Conservation (phyloP, 2,113 vertebrate species). For the Scophthalmus maximus region DNA sequence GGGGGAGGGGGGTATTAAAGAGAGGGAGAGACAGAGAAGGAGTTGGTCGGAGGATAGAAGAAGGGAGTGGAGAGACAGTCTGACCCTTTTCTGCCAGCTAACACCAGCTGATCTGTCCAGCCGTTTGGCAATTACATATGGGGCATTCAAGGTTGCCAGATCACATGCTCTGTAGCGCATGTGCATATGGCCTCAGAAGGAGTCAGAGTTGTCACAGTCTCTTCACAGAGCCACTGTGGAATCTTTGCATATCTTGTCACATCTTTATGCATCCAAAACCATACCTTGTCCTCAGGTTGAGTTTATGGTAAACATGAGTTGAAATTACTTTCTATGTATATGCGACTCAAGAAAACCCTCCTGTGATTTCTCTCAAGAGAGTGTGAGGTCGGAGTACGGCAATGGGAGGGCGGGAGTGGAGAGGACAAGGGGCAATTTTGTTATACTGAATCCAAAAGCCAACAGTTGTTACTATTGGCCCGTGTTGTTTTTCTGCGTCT, state of each 20-base stretch:
- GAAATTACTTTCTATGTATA: slow-evolving; percentile 47
- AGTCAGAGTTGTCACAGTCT: slow-evolving; percentile 27
- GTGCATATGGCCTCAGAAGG: slow-evolving; percentile 31
- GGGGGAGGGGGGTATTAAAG: slow-evolving; percentile 42
- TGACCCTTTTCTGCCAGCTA: slow-evolving; percentile 74
- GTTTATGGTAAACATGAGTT: slow-evolving; percentile 44
- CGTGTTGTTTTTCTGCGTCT: slow-evolving; percentile 88
- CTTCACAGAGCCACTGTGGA: slow-evolving; percentile 6
- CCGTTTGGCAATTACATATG: slow-evolving; percentile 70
- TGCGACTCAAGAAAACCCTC: slow-evolving; percentile 55
- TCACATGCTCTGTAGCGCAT: slow-evolving; percentile 39
- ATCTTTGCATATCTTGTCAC: slow-evolving; percentile 31
- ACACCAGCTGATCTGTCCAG: slow-evolving; percentile 73
- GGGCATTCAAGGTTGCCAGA: slow-evolving; percentile 64
- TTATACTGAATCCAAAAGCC: slow-evolving; percentile 95
- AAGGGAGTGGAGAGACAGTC: slow-evolving; percentile 79
- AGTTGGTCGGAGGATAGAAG: slow-evolving; percentile 46
- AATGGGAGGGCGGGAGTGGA: slow-evolving; percentile 43
- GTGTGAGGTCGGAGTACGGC: slow-evolving; percentile 70
- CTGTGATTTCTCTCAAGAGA: slow-evolving; percentile 77
- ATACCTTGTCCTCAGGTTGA: slow-evolving; percentile 9
- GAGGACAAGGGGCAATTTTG: slow-evolving; percentile 85
- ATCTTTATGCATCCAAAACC: slow-evolving; percentile 16
- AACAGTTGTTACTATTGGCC: slow-evolving; percentile 97
- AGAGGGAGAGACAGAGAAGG: slow-evolving; percentile 73